Base-by-base conservation (phyloP, 30 jellyfish, hydroid and myxozoan genomes). In the Morbakka virulenta region DNA sequence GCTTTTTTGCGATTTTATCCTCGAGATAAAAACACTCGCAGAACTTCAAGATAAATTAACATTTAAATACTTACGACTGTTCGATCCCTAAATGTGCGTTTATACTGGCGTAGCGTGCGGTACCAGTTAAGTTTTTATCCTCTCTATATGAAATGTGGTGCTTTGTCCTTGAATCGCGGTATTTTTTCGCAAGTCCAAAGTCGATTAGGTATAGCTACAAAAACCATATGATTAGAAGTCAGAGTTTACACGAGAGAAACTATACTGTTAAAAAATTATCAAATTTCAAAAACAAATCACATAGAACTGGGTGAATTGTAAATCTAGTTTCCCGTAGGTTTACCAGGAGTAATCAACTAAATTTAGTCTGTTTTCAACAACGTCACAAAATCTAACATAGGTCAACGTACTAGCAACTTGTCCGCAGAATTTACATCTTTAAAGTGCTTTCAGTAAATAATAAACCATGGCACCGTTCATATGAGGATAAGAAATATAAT, bases 1-100 rank as follows among this genome's bases (percentile, higher is more conserved):
- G 31, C 3, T 52, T 47, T n/a, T 9, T 47, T 9, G 11, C n/a
- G n/a, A 17, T 17, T 9, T 35, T 21, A 69, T 22, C 12, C 21
- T 35, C 21, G 50, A 1, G 4, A 48, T 9, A 31, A n/a, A 31
- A 69, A 21, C 23, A 69, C 36, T n/a, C 12, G 14, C 11, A 22
- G 32, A 2, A 31, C 13, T 21, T 24, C 4, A 17, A 21, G 47
- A 4, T 2, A 2, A 27, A 63, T 3, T 21, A 50, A 9, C 41
- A 14, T 63, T 63, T 63, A 21, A 24, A 41, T 47, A 84, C 98
- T 71, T 66, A 91, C 98, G 98, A 79, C 35, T 91, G 98, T 76
- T 91, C 98, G 9, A 94, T 94, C 13, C 99, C 99, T 51, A 94
- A 87, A 70, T 94, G 99, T 0, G 99, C 97, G 63, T 94, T 94